A percentile compares a stretch with the other conserved stretches of the same genome.
phyloP scores from a whole-genome alignment of 35 echinoderm and acorn worm species.

The Strongylocentrotus purpuratus region DNA sequence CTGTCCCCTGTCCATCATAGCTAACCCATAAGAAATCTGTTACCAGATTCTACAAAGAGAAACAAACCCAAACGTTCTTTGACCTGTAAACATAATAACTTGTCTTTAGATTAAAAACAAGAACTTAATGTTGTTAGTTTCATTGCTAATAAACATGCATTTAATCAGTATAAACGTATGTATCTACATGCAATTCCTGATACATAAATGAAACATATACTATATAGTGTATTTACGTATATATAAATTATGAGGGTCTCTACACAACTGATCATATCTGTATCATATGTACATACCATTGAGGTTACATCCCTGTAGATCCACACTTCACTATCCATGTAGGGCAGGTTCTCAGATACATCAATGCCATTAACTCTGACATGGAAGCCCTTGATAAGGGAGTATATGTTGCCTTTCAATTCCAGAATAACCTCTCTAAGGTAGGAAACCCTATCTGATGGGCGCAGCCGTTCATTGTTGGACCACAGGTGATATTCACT shows the following conservation, averaged over 20 bases:
- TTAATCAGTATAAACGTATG: no score
- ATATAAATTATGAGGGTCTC: no score
- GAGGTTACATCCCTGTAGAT: conserved; percentile 24
- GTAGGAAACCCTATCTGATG: conserved; percentile 58
- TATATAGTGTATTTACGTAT: no score
- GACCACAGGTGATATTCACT: conserved; percentile 61
- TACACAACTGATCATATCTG: no score
- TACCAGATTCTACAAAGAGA: conserved; percentile 52
- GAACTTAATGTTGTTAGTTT: not conserved
- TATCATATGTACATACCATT: conserved; percentile 16
- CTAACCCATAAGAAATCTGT: conserved; percentile 69
- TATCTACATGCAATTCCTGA: no score
- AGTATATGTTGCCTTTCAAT: conserved; percentile 27
- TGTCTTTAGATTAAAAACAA: not conserved
- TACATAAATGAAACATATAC: no score
- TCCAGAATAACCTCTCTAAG: conserved; percentile 59
- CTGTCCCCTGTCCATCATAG: not conserved
- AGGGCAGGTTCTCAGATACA: not conserved
- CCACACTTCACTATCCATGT: not conserved
- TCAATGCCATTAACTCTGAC: conserved; percentile 66
- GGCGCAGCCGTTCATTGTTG: conserved; percentile 55
- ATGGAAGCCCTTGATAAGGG: conserved; percentile 53
- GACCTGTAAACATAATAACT: no score
- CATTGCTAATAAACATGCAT: no score
- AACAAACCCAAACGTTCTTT: not conserved